A percentile compares a stretch with the other conserved stretches of the same genome.
Conservation (phyloP, 2,888 invertebrate species). For the Coenonympha arcania region DNA sequence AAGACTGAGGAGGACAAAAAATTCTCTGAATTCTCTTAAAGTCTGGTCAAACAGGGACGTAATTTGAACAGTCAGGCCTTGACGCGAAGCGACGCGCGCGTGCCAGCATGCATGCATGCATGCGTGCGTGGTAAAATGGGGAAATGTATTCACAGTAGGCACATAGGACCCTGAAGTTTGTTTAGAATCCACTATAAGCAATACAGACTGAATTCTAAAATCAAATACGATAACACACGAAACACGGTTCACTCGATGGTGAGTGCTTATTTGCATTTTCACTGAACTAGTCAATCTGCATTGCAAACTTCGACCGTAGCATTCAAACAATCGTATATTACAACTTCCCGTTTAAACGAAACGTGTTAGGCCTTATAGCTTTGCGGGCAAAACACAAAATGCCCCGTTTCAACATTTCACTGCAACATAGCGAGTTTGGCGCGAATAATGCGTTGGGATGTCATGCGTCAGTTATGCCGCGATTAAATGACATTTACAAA, state of each 20-base stretch:
- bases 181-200: neutral
- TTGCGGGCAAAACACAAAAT: neutral
- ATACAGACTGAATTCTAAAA: neutral
- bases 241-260: conserved; percentile 39
- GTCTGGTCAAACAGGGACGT: too few relatives aligned
- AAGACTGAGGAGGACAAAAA: too few relatives aligned
- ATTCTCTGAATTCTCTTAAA: too few relatives aligned
- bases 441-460: conserved; percentile 32
- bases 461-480: conserved; percentile 49
- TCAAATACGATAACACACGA: conserved; percentile 23
- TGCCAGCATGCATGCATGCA: too few relatives aligned
- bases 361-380: neutral
- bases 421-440: conserved; percentile 1
- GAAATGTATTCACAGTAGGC: too few relatives aligned
- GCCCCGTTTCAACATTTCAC: neutral
- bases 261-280: conserved; percentile 57
- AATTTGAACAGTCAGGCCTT: too few relatives aligned
- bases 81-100: too few relatives aligned
- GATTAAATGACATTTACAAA: conserved; percentile 43
- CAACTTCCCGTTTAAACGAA: neutral
- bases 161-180: too few relatives aligned
- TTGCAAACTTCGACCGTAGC: conserved; percentile 56
- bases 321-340: conserved; percentile 39
- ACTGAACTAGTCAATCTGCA: conserved; percentile 63
- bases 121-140: too few relatives aligned